Base-by-base conservation (phyloP, 2,888 invertebrate species). In the Mesorhabditis sp. region DNA sequence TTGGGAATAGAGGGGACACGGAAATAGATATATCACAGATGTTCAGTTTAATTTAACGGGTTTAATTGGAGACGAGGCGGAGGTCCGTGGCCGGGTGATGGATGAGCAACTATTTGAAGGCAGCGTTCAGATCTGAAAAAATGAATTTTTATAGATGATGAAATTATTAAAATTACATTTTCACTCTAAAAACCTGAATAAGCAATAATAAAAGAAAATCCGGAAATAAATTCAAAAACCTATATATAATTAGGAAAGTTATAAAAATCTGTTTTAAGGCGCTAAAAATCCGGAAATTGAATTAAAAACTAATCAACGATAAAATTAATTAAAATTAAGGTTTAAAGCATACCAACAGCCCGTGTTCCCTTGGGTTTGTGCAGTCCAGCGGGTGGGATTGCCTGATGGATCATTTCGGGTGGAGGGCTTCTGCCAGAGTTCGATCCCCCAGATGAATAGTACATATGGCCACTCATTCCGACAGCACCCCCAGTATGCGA, bases 361-460 rank as follows among this genome's bases (percentile, higher is more conserved):
- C 74, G 58, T 66, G 74, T 76, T 28, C 70, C 74, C 28, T 66
- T 70, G 13, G 77, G 79, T 43, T 73, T 73, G 15, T 74, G 62
- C 0, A 73, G 68, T n/a, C 76, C 77, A 4, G 75, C 74, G 15
- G 79, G 79, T 10, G 79, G 77, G 28, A 74, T 66, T 0, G 74
- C 77, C 10, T 71, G 69, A 10, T 74, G 44, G 13, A 77, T 75
- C 76, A 79, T 79, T 69, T 77, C 79, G 2, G 79, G 79, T 4
- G 79, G 79, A 7, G 79, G 79, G 62, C 75, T 75, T 62, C 76
- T 65, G n/a, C 74, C 77, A 42, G 74, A 76, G 66, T 79, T 79
- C 10, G 79, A 79, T 28, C 79, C 79, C 6, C 79, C 79, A 10
- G 79, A 79, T 4, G 79, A 79, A 44, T 79, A 79, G 67, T 74